Evolutionary conservation across 2,113 vertebrate genomes (phyloP), one percentile per base, ranked within the genome.

Genomic region (Melanocharis versteri): DNA sequence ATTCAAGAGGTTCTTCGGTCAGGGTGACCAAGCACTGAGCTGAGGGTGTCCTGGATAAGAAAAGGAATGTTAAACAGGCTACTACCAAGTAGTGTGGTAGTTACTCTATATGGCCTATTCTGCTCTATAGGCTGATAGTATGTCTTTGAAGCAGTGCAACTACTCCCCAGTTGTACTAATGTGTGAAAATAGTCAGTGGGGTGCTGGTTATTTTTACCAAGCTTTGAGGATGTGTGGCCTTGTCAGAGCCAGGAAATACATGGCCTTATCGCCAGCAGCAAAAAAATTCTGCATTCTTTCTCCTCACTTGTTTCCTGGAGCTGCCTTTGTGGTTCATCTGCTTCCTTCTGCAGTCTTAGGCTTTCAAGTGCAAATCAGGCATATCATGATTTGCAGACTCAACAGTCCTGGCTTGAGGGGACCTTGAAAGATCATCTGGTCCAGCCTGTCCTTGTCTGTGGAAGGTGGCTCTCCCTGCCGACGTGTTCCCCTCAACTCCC

Each of bases 401-500:
- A 15, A 68, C 28, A 51, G 42, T 57, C 27, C 23, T n/a, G 14
- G 12, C 45, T 62, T 42, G 23, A 47, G 37, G 19, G 16, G 16
- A 16, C 13, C 20, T n/a, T 16, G 11, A 27, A 54, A 61, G 23
- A 30, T 48, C 15, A 35, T 40, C 13, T 61, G 19, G 30, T 69
- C 33, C 10, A 19, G 28, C 6, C 30, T 30, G 20, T 48, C 19
- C 2, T 7, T 7, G 8, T 48, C 24, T 57, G 10, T 48, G 42
- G 24, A 30, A 75, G 20, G 20, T 57, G 42, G 20, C 31, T 57
- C 10, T 65, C 12, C 28, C 45, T 85, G 35, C 35, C 4, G 0
- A 8, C 1, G 0, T 44, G 27, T 50, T 15, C 23, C 22, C 21
- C 17, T 69, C 5, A 0, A 12, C 19, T 42, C 5, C 27, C 22